These are phyloP conservation scores for Tipula helvola DNA, from an alignment of 2,888 invertebrate species.

Conservation along the genomic window DNA sequence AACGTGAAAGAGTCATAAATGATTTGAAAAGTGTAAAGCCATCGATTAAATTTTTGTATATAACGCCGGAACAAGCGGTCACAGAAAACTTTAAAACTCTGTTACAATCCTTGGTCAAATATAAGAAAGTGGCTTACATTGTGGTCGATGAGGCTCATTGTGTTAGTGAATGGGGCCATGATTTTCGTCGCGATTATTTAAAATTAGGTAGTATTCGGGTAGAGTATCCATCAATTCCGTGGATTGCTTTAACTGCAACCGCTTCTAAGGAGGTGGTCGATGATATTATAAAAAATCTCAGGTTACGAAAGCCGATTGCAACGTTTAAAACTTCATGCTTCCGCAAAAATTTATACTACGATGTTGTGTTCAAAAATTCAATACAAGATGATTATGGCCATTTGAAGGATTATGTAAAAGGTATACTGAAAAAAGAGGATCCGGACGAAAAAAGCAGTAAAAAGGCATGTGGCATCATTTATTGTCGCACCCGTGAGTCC, in stretches of 20 bases:
- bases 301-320: constrained; percentile 49
- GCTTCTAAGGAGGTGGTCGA: constrained; percentile 67
- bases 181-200: constrained; percentile 90
- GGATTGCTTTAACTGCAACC: constrained; percentile 93
- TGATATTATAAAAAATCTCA: constrained; percentile 68
- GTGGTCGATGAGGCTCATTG: constrained; percentile 97
- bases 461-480: constrained; percentile 74
- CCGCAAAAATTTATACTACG: constrained; percentile 87
- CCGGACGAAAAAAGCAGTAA: constrained; percentile 33
- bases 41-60: constrained; percentile 72
- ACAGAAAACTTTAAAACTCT: constrained; percentile 61
- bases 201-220: constrained; percentile 62
- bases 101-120: constrained; percentile 54
- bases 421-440: constrained; percentile 43
- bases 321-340: constrained; percentile 81
- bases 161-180: constrained; percentile 98
- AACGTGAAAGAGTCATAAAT: constrained; percentile 60
- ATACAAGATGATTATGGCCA: constrained; percentile 71
- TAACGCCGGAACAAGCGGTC: constrained; percentile 94
- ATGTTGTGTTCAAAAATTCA: constrained; percentile 78
- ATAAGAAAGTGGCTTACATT: constrained; percentile 72
- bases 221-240: constrained; percentile 55
- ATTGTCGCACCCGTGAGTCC: constrained; percentile 86
- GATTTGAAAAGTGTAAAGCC: constrained; percentile 67
- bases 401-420: constrained; percentile 57